Evolutionary conservation across 2,888 invertebrate species (phyloP), one percentile per base, ranked within the genome.

Genomic region (Chloromyia formosa): DNA sequence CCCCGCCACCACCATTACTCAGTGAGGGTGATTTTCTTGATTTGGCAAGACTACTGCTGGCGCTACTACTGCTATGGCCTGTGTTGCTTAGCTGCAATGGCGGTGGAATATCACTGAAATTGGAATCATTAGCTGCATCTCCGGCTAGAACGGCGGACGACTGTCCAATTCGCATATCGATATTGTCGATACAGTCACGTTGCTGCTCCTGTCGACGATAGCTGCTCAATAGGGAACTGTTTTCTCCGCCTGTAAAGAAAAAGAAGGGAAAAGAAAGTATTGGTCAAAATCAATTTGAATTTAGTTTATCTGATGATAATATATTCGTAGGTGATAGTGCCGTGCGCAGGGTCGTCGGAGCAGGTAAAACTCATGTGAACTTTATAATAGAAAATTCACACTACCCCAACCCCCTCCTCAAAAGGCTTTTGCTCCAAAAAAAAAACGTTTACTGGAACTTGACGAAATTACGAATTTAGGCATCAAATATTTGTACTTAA

Each of bases 81-180:
- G 49, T 49, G 16, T n/a, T 49, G 49, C 12, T 49, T 49, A 49
- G 60, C 49, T 18, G 53, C 42, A 18, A 68, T 68, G 62, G 54
- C 53, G 69, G 14, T 42, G 74, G 54, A 23, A 53, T 40, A 35
- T 85, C 84, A 85, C 93, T 93, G 81, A 89, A 90, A 83, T 94
- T 94, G 61, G 93, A 93, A 86, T 94, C 94, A 86, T 96, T 82
- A 97, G 95, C 88, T 96, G 49, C 42, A 18, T 62, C 27, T 1
- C n/a, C n/a, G 5, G 40, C 14, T 9, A 60, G 1, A 18, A 40
- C n/a, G n/a, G 42, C 18, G 12, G 62, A 14, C n/a, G 62, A 10
- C 12, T 27, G 18, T 66, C 22, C 49, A 12, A n/a, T 27, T 22
- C 23, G 66, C 5, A 45, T 45, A 20, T 56, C 71, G 18, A 20